Base-by-base conservation (phyloP, 2,888 invertebrate species). In the Papilio gigon region DNA sequence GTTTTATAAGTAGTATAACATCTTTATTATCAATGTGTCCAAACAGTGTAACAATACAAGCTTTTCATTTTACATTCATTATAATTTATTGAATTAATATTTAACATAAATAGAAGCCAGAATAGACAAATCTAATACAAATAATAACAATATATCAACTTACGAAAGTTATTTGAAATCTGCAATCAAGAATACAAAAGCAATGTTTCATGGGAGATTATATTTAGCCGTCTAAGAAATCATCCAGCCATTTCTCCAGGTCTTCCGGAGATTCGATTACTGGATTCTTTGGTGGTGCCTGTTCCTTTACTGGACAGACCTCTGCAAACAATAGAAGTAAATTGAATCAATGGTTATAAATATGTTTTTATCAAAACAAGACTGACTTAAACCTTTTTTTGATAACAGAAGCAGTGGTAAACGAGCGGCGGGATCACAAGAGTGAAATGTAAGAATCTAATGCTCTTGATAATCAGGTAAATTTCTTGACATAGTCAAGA, bases 221-320 rank as follows among this genome's bases (percentile, higher is more conserved):
- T 56, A 30, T 37, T 79, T 77, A 89, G 70, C 81, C 84, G 70
- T 92, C 91, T 71, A 92, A 83, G 75, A 89, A 92, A 72, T 92
- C 92, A 59, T 92, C 92, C 1, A 92, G 84, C 92, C 92, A 92
- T 72, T 92, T 92, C 73, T 92, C 92, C 44, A 92, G 84, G 71
- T 92, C 92, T 75, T 91, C 90, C 1, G 90, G 86, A 67, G 90
- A 88, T 82, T 90, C 86, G 42, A 88, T 87, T 1, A 86, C 80
- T 68, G 84, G 80, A 75, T 81, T 83, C 62, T 78, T 80, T 53
- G 67, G 27, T 4, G 69, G 37, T 58, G 72, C 75, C 50, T 65
- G 62, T 66, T 69, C 71, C 42, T 60, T 60, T 14, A 60, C 53
- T 11, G 60, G 50, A 25, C 25, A 33, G 25, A 12, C 44, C 37